Evolutionary conservation across 2,888 invertebrate species (phyloP).

Genomic region (Byasa hedistus): DNA sequence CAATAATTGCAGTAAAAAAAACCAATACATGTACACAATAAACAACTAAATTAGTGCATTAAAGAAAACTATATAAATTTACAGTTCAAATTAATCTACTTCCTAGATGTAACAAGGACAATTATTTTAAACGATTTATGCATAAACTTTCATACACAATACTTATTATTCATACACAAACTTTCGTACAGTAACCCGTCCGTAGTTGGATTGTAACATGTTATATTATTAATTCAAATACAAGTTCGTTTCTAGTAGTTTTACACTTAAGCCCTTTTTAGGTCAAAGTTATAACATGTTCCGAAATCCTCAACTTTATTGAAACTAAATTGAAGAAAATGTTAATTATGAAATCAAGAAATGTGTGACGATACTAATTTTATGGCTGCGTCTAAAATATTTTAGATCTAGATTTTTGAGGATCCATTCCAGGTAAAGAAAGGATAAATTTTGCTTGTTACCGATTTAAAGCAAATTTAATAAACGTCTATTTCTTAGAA

Average conservation of each 20-base stretch:
- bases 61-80: no score
- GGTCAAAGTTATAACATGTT: background rate
- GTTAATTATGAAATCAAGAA: background rate
- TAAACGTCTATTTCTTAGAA: background rate
- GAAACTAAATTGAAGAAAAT: background rate
- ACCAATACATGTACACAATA: no score
- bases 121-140: no score
- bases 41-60: no score
- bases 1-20: no score
- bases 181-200: background rate
- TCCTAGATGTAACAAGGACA: no score
- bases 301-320: background rate
- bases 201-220: background rate
- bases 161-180: no score
- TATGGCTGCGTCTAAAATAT: no score
- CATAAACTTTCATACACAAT: no score
- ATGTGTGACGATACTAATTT: background rate
- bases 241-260: background rate
- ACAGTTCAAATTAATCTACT: no score
- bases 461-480: background rate
- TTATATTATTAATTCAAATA: conserved; percentile 16
- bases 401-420: no score
- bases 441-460: background rate
- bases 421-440: no score
- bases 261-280: background rate